Conservation (phyloP, 92 coral and sea anemone species). For the Bergia puertoricense region DNA sequence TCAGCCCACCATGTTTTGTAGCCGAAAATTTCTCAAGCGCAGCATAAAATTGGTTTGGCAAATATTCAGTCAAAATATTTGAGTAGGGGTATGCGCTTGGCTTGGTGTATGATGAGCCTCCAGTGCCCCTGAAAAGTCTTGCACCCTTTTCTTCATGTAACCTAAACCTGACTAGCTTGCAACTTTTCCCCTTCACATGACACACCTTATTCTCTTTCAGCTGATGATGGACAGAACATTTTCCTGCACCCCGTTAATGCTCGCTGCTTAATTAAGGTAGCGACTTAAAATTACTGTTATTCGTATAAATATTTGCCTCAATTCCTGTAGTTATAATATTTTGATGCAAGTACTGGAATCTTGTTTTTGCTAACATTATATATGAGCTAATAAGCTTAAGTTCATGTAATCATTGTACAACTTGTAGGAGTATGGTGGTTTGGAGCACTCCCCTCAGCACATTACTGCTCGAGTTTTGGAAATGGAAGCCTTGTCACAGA, state of each 20-base stretch:
- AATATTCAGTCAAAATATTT: too few species aligned
- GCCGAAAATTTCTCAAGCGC: too few species aligned
- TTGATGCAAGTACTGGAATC: constrained; percentile 24
- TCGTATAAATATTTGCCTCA: background rate
- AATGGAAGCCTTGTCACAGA: constrained; percentile 81
- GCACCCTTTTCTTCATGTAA: too few species aligned
- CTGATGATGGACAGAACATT: constrained; percentile 96
- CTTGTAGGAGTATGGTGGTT: constrained; percentile 91
- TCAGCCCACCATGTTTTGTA: too few species aligned
- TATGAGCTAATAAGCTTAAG: too few species aligned
- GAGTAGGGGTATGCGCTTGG: too few species aligned
- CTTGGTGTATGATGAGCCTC: too few species aligned
- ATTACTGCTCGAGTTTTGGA: constrained; percentile 80
- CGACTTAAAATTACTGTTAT: background rate
- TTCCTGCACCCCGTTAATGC: constrained; percentile 94
- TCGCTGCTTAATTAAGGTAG: constrained; percentile 88
- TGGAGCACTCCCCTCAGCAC: constrained; percentile 82
- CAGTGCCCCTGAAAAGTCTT: too few species aligned
- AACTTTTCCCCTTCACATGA: background rate
- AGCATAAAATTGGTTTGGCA: too few species aligned
- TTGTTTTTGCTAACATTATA: constrained; percentile 57
- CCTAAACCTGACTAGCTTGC: background rate
- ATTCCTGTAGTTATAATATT: too few species aligned
- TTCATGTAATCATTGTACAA: too few species aligned
- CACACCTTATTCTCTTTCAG: constrained; percentile 41